These are phyloP conservation scores for Ranitomeya variabilis DNA, from an alignment of 2,113 vertebrate genomes.

Conservation along the genomic window DNA sequence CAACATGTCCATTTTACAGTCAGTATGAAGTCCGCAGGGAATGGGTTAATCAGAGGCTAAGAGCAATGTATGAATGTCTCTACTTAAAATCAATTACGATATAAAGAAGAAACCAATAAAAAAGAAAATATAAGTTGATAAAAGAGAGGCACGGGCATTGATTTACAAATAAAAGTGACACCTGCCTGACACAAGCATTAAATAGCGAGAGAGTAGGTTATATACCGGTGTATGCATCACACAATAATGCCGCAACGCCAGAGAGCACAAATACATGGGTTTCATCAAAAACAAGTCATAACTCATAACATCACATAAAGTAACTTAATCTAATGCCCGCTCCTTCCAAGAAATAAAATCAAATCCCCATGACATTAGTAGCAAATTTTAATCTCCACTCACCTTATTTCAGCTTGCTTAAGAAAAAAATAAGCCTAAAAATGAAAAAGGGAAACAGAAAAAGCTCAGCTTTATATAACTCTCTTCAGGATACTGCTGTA, in stretches of 20 bases:
- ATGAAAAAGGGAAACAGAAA: not conserved
- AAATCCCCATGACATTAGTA: slow-evolving; percentile 28
- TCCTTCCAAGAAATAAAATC: slow-evolving; percentile 25
- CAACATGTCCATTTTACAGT: slow-evolving; percentile 3
- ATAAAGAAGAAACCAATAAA: slow-evolving; percentile 55
- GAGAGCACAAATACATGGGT: slow-evolving; percentile 39
- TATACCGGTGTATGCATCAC: slow-evolving; percentile 14
- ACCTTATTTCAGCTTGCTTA: slow-evolving; percentile 3
- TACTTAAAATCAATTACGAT: slow-evolving; percentile 54
- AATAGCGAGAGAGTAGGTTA: slow-evolving; percentile 40
- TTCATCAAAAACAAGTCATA: slow-evolving; percentile 40
- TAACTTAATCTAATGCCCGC: slow-evolving; percentile 27
- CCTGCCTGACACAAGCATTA: slow-evolving; percentile 50
- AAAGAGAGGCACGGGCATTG: slow-evolving; percentile 46
- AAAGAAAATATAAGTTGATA: slow-evolving; percentile 56
- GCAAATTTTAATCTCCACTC: slow-evolving; percentile 34
- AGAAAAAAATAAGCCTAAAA: not conserved
- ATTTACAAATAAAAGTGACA: slow-evolving; percentile 57
- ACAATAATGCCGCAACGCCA: slow-evolving; percentile 30
- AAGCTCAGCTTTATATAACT: not conserved
- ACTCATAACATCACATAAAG: slow-evolving; percentile 27
- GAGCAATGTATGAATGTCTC: slow-evolving; percentile 33
- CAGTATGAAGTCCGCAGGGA: slow-evolving; percentile 9
- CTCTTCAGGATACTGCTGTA: not conserved
- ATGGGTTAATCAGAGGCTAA: slow-evolving; percentile 38